Evolutionary conservation across 2,888 invertebrate genomes (phyloP), one percentile per base, ranked within the genome.

Genomic region (Sminthurinus aureus): DNA sequence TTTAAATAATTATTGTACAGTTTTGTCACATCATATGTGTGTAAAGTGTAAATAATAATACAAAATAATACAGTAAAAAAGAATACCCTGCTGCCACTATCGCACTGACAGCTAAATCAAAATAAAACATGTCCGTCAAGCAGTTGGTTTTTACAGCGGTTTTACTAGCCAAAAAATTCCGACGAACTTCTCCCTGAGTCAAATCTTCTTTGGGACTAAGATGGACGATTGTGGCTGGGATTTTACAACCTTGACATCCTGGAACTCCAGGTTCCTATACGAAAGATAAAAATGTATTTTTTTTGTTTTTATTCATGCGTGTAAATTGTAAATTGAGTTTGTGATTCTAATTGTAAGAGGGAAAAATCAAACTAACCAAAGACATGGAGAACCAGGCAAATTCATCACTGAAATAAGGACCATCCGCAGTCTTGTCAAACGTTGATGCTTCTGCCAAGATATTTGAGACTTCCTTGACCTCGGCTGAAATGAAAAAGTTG

Each of bases 311-410:
- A n/a, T 52, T 58, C 13, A 58, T 78, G 13, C 11, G 18, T 13
- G 51, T 58, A 51, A 58, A 58, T 15, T 78, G 64, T 18, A 20
- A 26, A 15, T 0, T 11, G 24, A 20, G 18, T 71, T 22, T 71
- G 9, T 9, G 9, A 71, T 20, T 22, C 13, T 22, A 8, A 71
- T 20, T 20, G 67, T 67, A n/a, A 12, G 15, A 58, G 58, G 58
- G 9, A 9, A 58, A 12, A 9, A 20, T 52, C 24, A 13, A 79
- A 20, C 18, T 77, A 75, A 58, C 92, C 90, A 95, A 93, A 0
- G 95, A 94, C 51, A 97, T 92, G 3, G 95, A 94, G 90, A 96
- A 95, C 97, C 97, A 96, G 74, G 96, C 95, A 87, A 94, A 96
- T 90, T 96, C 95, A 84, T 94, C 92, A 20, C 94, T 95, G 89